These are phyloP conservation scores for Anseranas semipalmata DNA, from an alignment of 2,113 vertebrate species.

Conservation along the genomic window DNA sequence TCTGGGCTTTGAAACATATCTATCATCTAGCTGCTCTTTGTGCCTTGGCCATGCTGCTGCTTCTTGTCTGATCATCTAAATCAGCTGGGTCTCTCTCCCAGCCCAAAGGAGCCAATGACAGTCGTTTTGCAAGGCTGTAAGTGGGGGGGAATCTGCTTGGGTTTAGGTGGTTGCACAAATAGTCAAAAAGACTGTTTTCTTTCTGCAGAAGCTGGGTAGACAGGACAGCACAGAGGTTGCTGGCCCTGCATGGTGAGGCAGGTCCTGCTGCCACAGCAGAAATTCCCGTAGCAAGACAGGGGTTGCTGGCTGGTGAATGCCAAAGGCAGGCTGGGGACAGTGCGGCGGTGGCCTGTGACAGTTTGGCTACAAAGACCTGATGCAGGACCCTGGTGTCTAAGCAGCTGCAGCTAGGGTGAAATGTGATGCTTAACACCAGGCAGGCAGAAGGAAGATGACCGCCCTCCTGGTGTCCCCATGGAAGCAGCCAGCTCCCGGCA, in stretches of 20 bases:
- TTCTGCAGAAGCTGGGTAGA: background rate
- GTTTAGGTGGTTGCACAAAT: background rate
- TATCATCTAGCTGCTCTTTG: background rate
- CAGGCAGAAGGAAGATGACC: background rate
- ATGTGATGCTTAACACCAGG: rapidly evolving
- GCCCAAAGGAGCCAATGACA: background rate
- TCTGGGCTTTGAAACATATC: background rate
- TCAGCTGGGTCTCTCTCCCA: background rate
- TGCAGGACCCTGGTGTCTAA: rapidly evolving
- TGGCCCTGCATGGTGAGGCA: rapidly evolving
- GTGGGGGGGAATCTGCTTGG: background rate
- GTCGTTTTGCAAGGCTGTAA: background rate
- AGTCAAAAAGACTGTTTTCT: background rate
- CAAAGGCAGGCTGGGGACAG: background rate
- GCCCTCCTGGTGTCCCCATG: background rate
- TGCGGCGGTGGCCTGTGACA: background rate
- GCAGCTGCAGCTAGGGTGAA: background rate
- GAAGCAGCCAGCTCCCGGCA: background rate
- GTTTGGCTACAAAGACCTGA: background rate
- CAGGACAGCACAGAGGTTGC: background rate
- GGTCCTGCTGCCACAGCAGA: background rate
- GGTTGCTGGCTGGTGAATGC: background rate
- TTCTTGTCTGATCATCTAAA: background rate
- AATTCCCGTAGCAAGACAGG: background rate
- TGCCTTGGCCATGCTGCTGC: background rate